phyloP scores from a whole-genome alignment of 2,888 invertebrate species.

The Drosophila paramelanica region DNA sequence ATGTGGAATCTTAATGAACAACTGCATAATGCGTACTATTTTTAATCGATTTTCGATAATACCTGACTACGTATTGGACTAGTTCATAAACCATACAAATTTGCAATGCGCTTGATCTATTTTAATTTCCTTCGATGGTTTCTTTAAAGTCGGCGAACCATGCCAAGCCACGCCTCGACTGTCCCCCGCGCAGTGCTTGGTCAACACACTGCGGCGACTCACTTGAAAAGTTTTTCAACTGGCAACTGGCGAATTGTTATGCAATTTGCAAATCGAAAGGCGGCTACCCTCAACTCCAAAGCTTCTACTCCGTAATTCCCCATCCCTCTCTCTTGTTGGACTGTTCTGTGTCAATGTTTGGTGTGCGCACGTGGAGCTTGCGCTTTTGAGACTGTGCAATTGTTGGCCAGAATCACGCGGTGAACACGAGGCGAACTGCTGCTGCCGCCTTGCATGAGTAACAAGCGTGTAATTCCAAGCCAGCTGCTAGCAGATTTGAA shows the following conservation, averaged over 20 bases:
- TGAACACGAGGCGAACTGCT: slow-evolving; percentile 34
- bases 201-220: slow-evolving; percentile 29
- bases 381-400: slow-evolving; percentile 32
- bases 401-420: slow-evolving; percentile 50
- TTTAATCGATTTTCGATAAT: neutral
- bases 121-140: neutral
- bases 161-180: neutral
- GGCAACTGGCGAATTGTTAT: slow-evolving; percentile 61
- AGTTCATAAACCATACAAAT: neutral
- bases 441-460: slow-evolving; percentile 67
- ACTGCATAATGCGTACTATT: neutral
- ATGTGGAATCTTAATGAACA: neutral
- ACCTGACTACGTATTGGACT: neutral
- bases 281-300: slow-evolving; percentile 4
- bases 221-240: slow-evolving; percentile 39
- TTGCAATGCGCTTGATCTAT: neutral
- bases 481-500: slow-evolving; percentile 2
- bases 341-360: slow-evolving; percentile 39
- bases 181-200: slow-evolving; percentile 1
- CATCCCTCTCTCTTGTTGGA: neutral
- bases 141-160: slow-evolving; percentile 9
- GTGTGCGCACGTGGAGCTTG: slow-evolving; percentile 10
- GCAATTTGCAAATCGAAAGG: slow-evolving; percentile 71
- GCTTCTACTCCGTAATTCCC: neutral
- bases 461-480: slow-evolving; percentile 71